Conservation (phyloP, 2,888 invertebrate genomes). For the Neoascia interrupta region DNA sequence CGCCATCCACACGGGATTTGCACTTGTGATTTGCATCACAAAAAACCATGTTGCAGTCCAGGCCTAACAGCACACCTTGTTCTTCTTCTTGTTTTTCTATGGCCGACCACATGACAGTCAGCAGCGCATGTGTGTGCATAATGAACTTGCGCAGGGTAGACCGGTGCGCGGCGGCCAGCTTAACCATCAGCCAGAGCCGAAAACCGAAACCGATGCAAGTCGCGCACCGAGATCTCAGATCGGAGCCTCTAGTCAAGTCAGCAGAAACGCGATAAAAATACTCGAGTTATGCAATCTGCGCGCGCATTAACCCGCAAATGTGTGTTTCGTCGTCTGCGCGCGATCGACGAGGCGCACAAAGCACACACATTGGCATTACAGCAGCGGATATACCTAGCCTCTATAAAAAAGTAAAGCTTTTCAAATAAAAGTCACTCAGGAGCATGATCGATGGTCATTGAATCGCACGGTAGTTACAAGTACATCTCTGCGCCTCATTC, state of each 20-base stretch:
- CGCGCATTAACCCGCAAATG: slow-evolving; percentile 32
- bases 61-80: slow-evolving; percentile 37
- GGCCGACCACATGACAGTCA: slow-evolving; percentile 32
- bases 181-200: too few species aligned
- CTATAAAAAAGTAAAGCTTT: slow-evolving; percentile 21
- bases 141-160: slow-evolving; percentile 58
- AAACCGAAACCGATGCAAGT: slow-evolving; percentile 11
- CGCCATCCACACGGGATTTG: slow-evolving; percentile 33
- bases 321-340: slow-evolving; percentile 20
- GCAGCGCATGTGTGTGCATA: slow-evolving; percentile 44
- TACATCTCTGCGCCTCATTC: slow-evolving; percentile 16
- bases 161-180: too few species aligned
- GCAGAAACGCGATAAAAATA: slow-evolving; percentile 17
- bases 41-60: slow-evolving; percentile 4
- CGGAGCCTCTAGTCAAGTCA: slow-evolving; percentile 2
- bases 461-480: slow-evolving; percentile 26
- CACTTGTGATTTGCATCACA: slow-evolving; percentile 60
- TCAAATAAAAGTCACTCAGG: slow-evolving; percentile 57
- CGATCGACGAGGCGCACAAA: background rate
- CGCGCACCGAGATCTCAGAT: slow-evolving; percentile 26
- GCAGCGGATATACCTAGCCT: background rate
- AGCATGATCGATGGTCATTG: slow-evolving; percentile 65
- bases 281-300: slow-evolving; percentile 55
- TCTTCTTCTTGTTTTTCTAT: slow-evolving; percentile 28
- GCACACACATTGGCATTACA: too few species aligned